Conservation (phyloP, 2,113 vertebrate species). For the Dicrurus megarhynchus region DNA sequence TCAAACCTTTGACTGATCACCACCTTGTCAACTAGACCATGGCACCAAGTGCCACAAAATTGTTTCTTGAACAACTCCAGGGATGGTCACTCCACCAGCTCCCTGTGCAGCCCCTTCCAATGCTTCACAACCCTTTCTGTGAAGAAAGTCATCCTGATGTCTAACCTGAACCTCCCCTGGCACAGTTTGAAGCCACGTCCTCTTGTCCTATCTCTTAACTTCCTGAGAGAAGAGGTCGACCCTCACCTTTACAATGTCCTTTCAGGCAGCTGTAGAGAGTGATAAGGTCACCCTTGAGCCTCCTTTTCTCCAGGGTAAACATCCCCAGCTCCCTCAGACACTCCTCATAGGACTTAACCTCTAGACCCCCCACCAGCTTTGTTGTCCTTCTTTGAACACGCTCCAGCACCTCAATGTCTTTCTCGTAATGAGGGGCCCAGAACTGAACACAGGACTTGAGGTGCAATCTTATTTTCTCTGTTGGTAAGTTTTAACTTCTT, state of each 20-base stretch:
- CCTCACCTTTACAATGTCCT: not conserved
- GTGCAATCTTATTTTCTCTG: not conserved
- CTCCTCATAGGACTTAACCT: not conserved
- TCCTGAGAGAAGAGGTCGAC: not conserved
- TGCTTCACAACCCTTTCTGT: not conserved
- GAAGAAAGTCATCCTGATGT: not conserved
- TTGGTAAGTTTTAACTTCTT: not conserved
- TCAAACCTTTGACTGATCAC: not conserved
- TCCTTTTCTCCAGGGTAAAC: not conserved
- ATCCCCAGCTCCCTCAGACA: not conserved
- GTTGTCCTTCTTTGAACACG: not conserved
- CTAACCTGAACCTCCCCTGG: not conserved
- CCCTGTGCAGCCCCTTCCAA: fast-evolving
- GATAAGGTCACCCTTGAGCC: not conserved
- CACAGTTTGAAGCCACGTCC: not conserved
- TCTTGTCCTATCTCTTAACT: not conserved
- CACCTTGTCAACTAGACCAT: not conserved
- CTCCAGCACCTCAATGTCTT: not conserved
- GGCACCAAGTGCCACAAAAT: not conserved
- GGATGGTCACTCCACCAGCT: not conserved
- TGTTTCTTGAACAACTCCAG: not conserved
- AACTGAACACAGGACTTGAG: not conserved
- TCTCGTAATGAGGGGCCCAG: not conserved
- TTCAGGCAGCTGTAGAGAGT: not conserved
- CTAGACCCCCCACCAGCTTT: not conserved